A percentile compares a stretch with the other conserved stretches of the same genome.
Conservation (phyloP, 2,113 vertebrate genomes). For the Brevimyrus niger region DNA sequence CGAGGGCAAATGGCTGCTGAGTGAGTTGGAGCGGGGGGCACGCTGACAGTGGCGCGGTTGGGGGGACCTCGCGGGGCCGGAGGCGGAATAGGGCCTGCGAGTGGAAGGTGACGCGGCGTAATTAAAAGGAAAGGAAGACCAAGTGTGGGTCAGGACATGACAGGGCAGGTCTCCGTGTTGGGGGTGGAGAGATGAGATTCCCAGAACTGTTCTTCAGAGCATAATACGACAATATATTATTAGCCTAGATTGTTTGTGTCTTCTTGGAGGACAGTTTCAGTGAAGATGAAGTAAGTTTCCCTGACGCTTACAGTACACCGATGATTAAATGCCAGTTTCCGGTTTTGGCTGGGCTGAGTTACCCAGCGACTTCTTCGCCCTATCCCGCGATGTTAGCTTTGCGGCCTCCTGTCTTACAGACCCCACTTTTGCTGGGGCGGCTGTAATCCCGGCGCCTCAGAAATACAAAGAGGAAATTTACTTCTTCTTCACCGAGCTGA, state of each 20-base stretch:
- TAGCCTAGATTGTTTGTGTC: neutral
- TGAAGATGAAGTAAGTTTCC: neutral
- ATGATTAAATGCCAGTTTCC: neutral
- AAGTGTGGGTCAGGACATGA: neutral
- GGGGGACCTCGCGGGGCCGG: conserved; percentile 2
- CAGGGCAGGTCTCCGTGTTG: neutral
- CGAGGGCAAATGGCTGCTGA: conserved; percentile 65
- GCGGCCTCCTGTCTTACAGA: conserved; percentile 36
- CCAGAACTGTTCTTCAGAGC: neutral
- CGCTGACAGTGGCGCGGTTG: neutral
- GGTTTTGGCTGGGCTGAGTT: neutral
- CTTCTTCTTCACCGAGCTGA: conserved; percentile 71
- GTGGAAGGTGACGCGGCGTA: conserved; percentile 9
- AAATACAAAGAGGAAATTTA: conserved; percentile 65
- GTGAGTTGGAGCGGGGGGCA: conserved; percentile 54
- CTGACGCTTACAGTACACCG: neutral
- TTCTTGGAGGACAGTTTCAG: neutral
- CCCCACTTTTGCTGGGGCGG: conserved; percentile 64
- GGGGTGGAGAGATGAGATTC: neutral
- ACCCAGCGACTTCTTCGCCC: neutral
- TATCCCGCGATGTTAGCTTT: neutral
- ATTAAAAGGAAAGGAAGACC: neutral
- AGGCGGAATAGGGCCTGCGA: conserved; percentile 25
- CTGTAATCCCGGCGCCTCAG: conserved; percentile 49
- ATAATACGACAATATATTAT: neutral